A percentile compares a stretch with the other conserved stretches of the same genome.
phyloP scores from a whole-genome alignment of 2,797 vertebrate genomes.

The Arnoldichthys spilopterus region DNA sequence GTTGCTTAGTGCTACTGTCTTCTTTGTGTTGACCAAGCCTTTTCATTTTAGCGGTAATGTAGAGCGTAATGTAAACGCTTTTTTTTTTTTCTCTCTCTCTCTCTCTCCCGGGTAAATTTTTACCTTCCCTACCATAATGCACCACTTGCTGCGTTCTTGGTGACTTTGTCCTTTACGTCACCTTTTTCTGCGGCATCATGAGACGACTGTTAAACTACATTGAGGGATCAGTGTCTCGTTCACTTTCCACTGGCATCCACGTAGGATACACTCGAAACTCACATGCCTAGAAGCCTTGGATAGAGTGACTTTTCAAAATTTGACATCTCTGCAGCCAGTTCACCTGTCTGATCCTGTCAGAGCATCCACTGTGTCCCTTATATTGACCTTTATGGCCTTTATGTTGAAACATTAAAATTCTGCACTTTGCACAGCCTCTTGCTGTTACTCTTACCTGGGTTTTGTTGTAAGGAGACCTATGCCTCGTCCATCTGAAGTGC shows the following conservation, averaged over 20 bases:
- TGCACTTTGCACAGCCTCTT: conserved; percentile 75
- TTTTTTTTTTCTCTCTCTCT: not conserved
- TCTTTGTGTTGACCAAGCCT: conserved; percentile 6
- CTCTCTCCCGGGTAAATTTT: not conserved
- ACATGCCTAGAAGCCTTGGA: conserved; percentile 6
- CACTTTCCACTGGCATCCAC: not conserved
- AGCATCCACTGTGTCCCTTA: conserved; percentile 69
- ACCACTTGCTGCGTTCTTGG: not conserved
- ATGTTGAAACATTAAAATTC: conserved; percentile 77
- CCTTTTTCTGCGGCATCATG: conserved; percentile 7
- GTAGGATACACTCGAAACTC: conserved; percentile 15
- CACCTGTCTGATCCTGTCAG: conserved; percentile 51
- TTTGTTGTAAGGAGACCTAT: conserved; percentile 67
- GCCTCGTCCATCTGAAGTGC: conserved; percentile 70
- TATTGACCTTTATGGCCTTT: conserved; percentile 68
- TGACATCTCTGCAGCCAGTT: conserved; percentile 21
- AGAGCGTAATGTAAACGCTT: conserved; percentile 24
- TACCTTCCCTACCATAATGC: conserved; percentile 30
- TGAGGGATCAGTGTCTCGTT: conserved; percentile 21
- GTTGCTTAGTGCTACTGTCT: conserved; percentile 18
- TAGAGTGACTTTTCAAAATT: conserved; percentile 5
- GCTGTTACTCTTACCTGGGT: conserved; percentile 73
- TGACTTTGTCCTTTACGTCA: not conserved
- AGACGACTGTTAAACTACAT: conserved; percentile 50
- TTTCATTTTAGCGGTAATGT: conserved; percentile 23